Evolutionary conservation across 2,888 invertebrate genomes (phyloP).

Genomic region (Platerodrilus igneus): DNA sequence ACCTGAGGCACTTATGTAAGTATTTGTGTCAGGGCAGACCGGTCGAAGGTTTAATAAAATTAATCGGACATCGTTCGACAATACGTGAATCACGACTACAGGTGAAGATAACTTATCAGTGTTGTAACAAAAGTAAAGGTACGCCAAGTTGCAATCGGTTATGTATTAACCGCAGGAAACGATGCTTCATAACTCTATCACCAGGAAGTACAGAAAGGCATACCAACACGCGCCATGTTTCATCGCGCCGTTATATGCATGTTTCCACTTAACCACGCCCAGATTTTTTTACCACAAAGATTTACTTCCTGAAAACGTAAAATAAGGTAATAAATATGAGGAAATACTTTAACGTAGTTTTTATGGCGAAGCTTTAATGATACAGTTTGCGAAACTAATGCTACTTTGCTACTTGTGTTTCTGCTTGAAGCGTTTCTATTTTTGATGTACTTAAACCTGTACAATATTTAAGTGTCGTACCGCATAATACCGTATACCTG

Average conservation of each 20-base stretch:
- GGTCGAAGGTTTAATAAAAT: conserved; percentile 18
- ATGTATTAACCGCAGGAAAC: conserved; percentile 17
- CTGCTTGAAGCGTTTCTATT: no score
- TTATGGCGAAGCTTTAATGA: background rate
- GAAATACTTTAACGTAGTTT: background rate
- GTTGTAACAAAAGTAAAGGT: background rate
- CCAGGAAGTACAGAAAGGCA: conserved; percentile 22
- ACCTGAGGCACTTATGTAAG: conserved; percentile 19
- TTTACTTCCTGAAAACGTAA: background rate
- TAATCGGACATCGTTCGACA: conserved; percentile 15
- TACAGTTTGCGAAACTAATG: no score
- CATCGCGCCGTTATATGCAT: conserved; percentile 19
- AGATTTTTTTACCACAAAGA: conserved; percentile 6
- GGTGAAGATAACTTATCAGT: conserved; percentile 12
- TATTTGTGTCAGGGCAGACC: conserved; percentile 28
- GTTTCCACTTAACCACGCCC: conserved; percentile 15
- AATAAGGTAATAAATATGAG: background rate
- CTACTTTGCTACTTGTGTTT: no score
- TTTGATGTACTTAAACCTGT: no score
- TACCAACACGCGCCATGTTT: conserved; percentile 20
- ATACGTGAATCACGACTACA: conserved; percentile 11
- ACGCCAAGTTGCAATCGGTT: conserved; percentile 11
- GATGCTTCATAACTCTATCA: conserved; percentile 21
- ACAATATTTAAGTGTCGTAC: no score
- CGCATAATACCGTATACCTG: no score